phyloP scores from a whole-genome alignment of 2,888 invertebrate genomes.

The Slavum lentiscoides region DNA sequence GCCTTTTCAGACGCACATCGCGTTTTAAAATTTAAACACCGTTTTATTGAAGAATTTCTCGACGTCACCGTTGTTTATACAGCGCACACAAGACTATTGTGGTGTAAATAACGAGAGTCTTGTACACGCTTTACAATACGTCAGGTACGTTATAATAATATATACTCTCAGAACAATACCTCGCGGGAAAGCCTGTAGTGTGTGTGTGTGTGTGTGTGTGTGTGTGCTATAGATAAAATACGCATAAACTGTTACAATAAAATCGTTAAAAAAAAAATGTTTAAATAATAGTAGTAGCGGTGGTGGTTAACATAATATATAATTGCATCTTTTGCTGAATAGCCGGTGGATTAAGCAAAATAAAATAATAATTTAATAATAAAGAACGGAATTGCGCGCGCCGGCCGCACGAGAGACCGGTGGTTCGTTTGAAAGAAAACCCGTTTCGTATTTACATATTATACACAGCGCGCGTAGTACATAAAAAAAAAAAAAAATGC shows the following conservation, averaged over 20 bases:
- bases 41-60: neutral
- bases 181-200: neutral
- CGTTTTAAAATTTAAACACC: too few relatives aligned
- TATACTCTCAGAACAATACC: constrained; percentile 26
- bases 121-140: constrained; percentile 21
- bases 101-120: constrained; percentile 34
- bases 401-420: neutral
- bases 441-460: neutral
- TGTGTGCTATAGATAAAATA: too few relatives aligned
- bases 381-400: neutral
- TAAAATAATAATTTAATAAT: neutral
- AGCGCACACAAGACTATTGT: constrained; percentile 10
- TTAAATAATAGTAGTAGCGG: neutral
- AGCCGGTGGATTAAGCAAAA: neutral
- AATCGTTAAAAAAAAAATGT: constrained; percentile 14
- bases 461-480: neutral
- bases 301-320: neutral
- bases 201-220: too few relatives aligned
- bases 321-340: neutral
- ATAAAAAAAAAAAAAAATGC: too few relatives aligned
- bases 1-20: too few relatives aligned
- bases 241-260: neutral
- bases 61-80: neutral
- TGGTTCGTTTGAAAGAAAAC: constrained; percentile 4
- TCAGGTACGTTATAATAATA: neutral